Conservation (phyloP, 2,888 invertebrate species). For the Oxystoma pomonae region DNA sequence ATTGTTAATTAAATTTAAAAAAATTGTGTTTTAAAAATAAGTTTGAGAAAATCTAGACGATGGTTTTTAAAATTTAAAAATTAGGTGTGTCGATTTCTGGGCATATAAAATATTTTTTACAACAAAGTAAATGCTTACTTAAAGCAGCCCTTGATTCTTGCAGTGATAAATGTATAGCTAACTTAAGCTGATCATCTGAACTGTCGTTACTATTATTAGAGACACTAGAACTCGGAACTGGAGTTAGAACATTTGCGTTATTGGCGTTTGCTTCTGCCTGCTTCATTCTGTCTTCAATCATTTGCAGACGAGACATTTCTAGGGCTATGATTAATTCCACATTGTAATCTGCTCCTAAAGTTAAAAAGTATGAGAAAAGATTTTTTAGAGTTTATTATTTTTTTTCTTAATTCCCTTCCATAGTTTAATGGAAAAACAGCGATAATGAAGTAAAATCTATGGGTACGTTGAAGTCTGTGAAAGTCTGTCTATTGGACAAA, state of each 20-base stretch:
- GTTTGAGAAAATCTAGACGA: no score
- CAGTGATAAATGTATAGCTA: slow-evolving; percentile 53
- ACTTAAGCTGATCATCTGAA: slow-evolving; percentile 49
- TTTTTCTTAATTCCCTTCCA: no score
- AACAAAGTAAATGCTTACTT: slow-evolving; percentile 29
- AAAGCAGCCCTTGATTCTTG: slow-evolving; percentile 44
- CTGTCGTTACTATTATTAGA: slow-evolving; percentile 44
- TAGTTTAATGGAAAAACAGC: no score
- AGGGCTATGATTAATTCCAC: slow-evolving; percentile 63
- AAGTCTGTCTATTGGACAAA: no score
- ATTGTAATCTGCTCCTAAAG: slow-evolving; percentile 50
- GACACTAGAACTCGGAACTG: slow-evolving; percentile 44
- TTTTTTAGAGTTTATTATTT: slow-evolving; percentile 18
- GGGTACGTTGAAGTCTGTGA: no score
- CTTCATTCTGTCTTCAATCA: slow-evolving; percentile 58
- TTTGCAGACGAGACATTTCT: slow-evolving; percentile 65
- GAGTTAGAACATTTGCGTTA: slow-evolving; percentile 24
- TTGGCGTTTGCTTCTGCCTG: slow-evolving; percentile 43
- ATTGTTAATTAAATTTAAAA: no score
- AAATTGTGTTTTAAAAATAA: no score
- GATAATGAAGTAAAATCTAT: no score
- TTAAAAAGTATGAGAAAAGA: not conserved
- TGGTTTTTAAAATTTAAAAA: no score
- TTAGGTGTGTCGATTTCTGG: no score
- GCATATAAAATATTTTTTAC: no score